Evolutionary conservation across 2,113 vertebrate genomes (phyloP).

Genomic region (Toxotes chatareus): DNA sequence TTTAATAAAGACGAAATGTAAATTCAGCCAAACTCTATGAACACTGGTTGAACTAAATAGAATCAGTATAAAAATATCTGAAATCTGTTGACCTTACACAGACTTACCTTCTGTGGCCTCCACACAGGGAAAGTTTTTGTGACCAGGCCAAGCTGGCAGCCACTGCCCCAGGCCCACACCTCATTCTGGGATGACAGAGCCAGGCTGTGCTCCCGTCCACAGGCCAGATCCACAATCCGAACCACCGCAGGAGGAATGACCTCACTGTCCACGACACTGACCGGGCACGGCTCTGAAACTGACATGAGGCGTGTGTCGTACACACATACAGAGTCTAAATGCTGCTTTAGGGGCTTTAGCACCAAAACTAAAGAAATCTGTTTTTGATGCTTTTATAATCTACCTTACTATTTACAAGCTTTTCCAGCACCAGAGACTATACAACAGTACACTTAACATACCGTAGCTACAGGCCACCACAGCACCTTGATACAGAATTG

Average conservation of each 20-base stretch:
- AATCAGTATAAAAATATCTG: background rate
- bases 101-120: conserved; percentile 88
- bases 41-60: no score
- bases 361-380: no score
- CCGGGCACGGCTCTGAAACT: conserved; percentile 86
- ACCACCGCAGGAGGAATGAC: conserved; percentile 85
- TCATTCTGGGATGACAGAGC: conserved; percentile 91
- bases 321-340: background rate
- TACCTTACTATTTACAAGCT: background rate
- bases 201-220: conserved; percentile 94
- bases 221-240: conserved; percentile 89
- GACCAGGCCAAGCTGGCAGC: conserved; percentile 94
- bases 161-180: conserved; percentile 98
- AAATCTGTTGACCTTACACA: background rate
- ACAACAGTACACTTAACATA: background rate
- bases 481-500: no score
- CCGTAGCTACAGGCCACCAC: background rate
- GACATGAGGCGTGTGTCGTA: background rate
- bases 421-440: background rate
- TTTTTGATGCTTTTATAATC: background rate
- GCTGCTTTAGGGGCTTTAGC: background rate
- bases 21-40: no score
- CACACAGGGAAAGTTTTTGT: conserved; percentile 91
- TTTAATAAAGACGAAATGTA: background rate
- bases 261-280: conserved; percentile 91